Percentiles rank a stretch among this genome's conserved stretches.
These are phyloP conservation scores for Nibea albiflora DNA, from an alignment of 2,113 vertebrate species.

Conservation along the genomic window DNA sequence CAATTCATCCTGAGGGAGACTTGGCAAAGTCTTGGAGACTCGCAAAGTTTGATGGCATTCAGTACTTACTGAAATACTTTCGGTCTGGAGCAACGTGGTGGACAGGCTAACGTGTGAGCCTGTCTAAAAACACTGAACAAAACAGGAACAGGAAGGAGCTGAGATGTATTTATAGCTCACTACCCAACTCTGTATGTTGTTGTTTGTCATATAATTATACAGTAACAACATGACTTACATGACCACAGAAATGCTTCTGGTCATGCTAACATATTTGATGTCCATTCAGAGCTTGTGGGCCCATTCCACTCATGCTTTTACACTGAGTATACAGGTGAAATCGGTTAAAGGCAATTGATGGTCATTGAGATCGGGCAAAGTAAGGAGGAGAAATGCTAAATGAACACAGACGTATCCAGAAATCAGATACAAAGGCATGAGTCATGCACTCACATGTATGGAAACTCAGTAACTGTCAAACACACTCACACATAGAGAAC, in stretches of 20 bases:
- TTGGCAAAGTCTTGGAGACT: neutral
- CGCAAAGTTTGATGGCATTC: neutral
- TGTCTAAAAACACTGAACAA: neutral
- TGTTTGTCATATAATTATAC: conserved; percentile 38
- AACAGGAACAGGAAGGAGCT: neutral
- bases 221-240: conserved; percentile 6
- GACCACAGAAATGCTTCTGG: conserved; percentile 11
- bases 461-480: neutral
- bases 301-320: neutral
- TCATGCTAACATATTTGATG: conserved; percentile 4
- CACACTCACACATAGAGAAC: neutral
- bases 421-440: neutral
- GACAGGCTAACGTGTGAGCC: neutral
- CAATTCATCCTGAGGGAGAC: neutral
- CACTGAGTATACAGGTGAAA: neutral
- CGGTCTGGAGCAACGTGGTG: neutral
- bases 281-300: neutral
- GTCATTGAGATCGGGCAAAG: neutral
- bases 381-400: neutral
- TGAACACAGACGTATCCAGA: neutral
- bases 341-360: neutral
- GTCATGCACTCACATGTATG: neutral
- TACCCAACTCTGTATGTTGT: neutral
- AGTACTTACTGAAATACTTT: too few relatives aligned
- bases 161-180: neutral